These are phyloP conservation scores for Steromphala cineraria DNA, from an alignment of 2,888 invertebrate genomes.

Conservation along the genomic window DNA sequence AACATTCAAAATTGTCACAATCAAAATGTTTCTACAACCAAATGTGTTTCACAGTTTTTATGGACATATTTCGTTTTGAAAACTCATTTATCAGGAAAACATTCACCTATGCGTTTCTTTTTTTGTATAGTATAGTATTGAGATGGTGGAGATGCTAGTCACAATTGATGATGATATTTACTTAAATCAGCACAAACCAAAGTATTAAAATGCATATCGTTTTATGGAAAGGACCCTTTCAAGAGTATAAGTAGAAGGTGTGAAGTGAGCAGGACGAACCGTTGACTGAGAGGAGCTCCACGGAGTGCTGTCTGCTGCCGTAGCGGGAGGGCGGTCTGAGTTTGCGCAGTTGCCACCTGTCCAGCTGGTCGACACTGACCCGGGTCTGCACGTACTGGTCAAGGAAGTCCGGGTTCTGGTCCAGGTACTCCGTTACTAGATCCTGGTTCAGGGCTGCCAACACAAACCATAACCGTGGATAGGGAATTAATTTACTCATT, in stretches of 20 bases:
- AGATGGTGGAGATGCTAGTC: no score
- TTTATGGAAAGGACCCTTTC: background rate
- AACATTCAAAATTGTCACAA: no score
- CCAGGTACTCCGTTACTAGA: conserved; percentile 75
- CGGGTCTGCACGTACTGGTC: conserved; percentile 81
- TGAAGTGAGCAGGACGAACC: background rate
- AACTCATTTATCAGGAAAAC: no score
- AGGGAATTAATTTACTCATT: no score
- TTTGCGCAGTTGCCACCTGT: conserved; percentile 80
- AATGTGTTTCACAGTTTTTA: no score
- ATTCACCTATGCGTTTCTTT: no score
- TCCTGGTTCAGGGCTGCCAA: conserved; percentile 68
- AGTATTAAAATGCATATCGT: background rate
- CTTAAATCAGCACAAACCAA: background rate
- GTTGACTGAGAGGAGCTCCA: conserved; percentile 1
- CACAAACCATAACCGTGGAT: conserved; percentile 17
- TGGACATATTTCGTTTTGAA: no score
- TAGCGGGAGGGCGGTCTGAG: conserved; percentile 33
- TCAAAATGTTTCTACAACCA: no score
- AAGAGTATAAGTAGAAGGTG: no score
- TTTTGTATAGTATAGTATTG: no score
- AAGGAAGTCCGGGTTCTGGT: conserved; percentile 81
- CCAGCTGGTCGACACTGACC: conserved; percentile 81
- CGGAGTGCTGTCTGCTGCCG: background rate
- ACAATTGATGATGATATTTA: no score